phyloP scores from a whole-genome alignment of 2,888 invertebrate species.

The Stenodema calcarata region DNA sequence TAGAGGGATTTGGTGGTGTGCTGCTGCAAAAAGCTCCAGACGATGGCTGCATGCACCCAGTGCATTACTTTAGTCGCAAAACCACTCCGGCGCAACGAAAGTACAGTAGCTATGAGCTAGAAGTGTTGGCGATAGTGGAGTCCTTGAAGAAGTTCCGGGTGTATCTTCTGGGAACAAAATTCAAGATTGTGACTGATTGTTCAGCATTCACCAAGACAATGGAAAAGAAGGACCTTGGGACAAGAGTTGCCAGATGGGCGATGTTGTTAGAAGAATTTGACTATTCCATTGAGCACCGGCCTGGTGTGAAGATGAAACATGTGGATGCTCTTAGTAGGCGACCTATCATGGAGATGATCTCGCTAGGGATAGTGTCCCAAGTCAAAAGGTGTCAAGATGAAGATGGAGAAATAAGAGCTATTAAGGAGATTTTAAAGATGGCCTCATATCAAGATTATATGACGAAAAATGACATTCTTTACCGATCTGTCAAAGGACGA shows the following conservation, averaged over 20 bases:
- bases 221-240: constrained; percentile 57
- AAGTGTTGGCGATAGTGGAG: too few species aligned
- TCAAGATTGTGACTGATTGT: constrained; percentile 60
- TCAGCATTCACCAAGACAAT: constrained; percentile 59
- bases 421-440: too few species aligned
- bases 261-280: constrained; percentile 58
- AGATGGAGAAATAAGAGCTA: too few species aligned
- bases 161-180: constrained; percentile 58
- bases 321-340: constrained; percentile 58
- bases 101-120: constrained; percentile 60
- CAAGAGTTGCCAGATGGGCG: constrained; percentile 59
- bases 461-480: too few species aligned
- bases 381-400: too few species aligned
- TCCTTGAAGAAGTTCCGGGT: constrained; percentile 58
- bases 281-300: constrained; percentile 59
- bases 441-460: too few species aligned
- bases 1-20: constrained; percentile 10
- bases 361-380: too few species aligned
- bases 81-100: constrained; percentile 58
- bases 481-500: too few species aligned
- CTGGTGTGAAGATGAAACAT: constrained; percentile 59
- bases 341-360: too few species aligned
- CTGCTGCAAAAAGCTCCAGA: constrained; percentile 57
- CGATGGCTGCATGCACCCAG: constrained; percentile 58
- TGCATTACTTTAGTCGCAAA: constrained; percentile 60